Conservation (phyloP, 2,888 invertebrate species). For the Drosophila nr. perissopoda region DNA sequence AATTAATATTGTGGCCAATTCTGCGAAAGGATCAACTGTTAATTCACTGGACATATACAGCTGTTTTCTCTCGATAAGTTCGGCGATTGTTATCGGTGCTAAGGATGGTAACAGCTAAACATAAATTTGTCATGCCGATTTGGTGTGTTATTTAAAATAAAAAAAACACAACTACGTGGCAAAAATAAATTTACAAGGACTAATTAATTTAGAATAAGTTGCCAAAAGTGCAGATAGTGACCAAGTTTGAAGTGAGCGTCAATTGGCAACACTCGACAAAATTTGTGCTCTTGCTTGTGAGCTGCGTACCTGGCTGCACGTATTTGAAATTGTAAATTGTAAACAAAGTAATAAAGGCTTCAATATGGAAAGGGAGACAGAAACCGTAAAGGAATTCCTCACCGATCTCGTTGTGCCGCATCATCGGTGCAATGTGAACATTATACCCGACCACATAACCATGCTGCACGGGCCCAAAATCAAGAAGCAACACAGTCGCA, state of each 20-base stretch:
- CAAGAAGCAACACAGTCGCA: conserved; percentile 82
- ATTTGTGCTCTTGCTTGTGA: not conserved
- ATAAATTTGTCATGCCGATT: not conserved
- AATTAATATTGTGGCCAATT: not conserved
- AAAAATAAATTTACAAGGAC: not conserved
- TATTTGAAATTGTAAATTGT: conserved; percentile 4
- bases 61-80: conserved; percentile 9
- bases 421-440: conserved; percentile 70
- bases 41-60: not conserved
- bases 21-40: not conserved
- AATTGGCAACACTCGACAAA: not conserved
- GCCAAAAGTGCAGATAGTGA: not conserved
- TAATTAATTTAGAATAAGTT: not conserved
- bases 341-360: conserved; percentile 3
- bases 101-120: not conserved
- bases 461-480: conserved; percentile 83
- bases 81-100: not conserved
- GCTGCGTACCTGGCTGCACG: not conserved
- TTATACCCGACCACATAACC: conserved; percentile 83
- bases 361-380: conserved; percentile 35
- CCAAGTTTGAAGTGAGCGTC: not conserved
- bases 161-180: not conserved
- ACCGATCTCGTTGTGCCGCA: conserved; percentile 77
- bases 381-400: conserved; percentile 70
- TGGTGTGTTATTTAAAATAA: not conserved